Evolutionary conservation across 2,888 invertebrate genomes (phyloP).

Genomic region (Dermolepida albohirtum): DNA sequence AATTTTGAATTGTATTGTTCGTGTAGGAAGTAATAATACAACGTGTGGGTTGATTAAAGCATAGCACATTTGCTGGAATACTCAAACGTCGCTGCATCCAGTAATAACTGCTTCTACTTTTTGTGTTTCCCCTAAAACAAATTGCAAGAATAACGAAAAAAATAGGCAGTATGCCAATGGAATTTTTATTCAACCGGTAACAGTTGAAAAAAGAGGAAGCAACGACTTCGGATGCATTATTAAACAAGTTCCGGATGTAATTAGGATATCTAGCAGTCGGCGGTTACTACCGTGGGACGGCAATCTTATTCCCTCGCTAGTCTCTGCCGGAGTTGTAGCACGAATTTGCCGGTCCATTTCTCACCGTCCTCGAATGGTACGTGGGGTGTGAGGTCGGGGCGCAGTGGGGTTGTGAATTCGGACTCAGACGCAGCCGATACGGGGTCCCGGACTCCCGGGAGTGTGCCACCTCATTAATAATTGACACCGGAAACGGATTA

Average conservation of each 20-base stretch:
- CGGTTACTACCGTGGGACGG: slow-evolving; percentile 32
- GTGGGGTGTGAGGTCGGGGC: neutral
- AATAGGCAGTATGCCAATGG: slow-evolving; percentile 10
- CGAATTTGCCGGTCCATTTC: slow-evolving; percentile 61
- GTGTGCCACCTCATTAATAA: slow-evolving; percentile 36
- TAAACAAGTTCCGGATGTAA: slow-evolving; percentile 38
- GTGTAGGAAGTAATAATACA: no score
- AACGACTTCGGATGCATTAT: slow-evolving; percentile 37
- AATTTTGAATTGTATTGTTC: no score
- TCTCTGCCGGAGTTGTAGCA: slow-evolving; percentile 54
- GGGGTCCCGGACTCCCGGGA: slow-evolving; percentile 26
- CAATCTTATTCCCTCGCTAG: slow-evolving; percentile 53
- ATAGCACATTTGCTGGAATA: no score
- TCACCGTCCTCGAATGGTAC: slow-evolving; percentile 49
- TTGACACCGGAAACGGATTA: slow-evolving; percentile 37
- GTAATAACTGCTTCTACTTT: neutral
- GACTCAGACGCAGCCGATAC: slow-evolving; percentile 32
- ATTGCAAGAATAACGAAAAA: neutral
- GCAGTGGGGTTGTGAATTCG: slow-evolving; percentile 21
- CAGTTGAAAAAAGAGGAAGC: slow-evolving; percentile 29
- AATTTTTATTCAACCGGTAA: slow-evolving; percentile 24
- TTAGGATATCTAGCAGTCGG: slow-evolving; percentile 39
- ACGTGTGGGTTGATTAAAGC: no score
- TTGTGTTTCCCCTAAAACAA: slow-evolving; percentile 2
- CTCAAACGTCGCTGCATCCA: no score